Evolutionary conservation across 1,140 invertebrate species (phyloP).

Genomic region (Solenopsis fugax): DNA sequence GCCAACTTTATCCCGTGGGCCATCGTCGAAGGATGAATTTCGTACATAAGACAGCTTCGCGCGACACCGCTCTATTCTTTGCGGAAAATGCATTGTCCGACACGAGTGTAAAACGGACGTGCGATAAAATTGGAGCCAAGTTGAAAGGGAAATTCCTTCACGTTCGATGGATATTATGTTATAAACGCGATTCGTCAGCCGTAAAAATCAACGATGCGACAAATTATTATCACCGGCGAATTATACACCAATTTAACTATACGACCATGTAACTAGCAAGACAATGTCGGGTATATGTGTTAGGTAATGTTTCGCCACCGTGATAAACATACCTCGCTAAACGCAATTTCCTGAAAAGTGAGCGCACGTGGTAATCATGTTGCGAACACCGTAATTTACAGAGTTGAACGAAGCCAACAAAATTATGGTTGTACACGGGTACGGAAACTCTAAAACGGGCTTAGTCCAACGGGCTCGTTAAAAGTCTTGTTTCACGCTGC

Average conservation of each 20-base stretch:
- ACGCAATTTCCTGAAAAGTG: constrained; percentile 43
- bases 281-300: not conserved
- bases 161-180: not conserved
- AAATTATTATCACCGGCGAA: constrained; percentile 6
- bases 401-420: constrained; percentile 67
- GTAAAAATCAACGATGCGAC: not conserved
- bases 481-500: constrained; percentile 47
- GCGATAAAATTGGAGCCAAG: not conserved
- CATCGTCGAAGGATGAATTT: constrained; percentile 8
- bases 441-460: constrained; percentile 63
- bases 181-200: not conserved
- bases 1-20: constrained; percentile 57
- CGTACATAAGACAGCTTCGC: not conserved
- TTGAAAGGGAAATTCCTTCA: not conserved
- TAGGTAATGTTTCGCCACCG: constrained; percentile 35
- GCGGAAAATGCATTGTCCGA: not conserved
- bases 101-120: not conserved
- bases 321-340: constrained; percentile 61
- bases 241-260: constrained; percentile 16
- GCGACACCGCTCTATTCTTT: not conserved
- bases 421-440: constrained; percentile 58
- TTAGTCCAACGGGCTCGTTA: constrained; percentile 69
- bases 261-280: not conserved
- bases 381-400: constrained; percentile 69
- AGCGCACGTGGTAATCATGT: constrained; percentile 56